Conservation (phyloP, 2,113 vertebrate genomes). For the Panthera tigris region DNA sequence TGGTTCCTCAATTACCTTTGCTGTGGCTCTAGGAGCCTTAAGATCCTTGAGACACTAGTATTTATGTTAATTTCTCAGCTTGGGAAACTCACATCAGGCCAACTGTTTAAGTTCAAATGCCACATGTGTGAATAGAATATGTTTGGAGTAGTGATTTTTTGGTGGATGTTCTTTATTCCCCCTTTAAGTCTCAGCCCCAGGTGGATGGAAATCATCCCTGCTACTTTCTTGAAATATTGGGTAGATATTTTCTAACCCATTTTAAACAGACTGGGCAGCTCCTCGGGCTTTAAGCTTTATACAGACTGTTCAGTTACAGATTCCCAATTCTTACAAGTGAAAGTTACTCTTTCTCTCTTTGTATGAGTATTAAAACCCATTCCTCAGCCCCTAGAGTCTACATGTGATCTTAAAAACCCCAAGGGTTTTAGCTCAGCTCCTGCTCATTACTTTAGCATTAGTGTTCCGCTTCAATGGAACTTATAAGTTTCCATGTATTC, state of each 20-base stretch:
- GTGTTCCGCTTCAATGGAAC: not conserved
- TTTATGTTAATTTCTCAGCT: not conserved
- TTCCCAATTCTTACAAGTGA: not conserved
- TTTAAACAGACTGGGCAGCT: not conserved
- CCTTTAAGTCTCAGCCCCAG: not conserved
- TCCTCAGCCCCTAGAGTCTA: not conserved
- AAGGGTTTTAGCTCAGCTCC: too few species aligned
- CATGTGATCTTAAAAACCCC: not conserved
- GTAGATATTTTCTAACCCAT: not conserved
- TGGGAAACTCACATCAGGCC: not conserved
- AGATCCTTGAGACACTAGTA: not conserved
- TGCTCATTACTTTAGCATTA: not conserved
- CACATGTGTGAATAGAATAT: not conserved
- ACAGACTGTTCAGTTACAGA: too few species aligned
- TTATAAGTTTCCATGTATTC: not conserved
- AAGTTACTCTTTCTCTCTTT: not conserved
- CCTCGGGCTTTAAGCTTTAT: not conserved
- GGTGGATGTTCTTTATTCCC: not conserved
- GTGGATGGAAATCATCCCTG: not conserved
- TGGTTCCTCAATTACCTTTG: not conserved
- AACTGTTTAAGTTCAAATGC: not conserved
- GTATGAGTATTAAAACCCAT: not conserved
- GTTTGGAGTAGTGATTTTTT: not conserved
- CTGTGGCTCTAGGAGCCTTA: not conserved
- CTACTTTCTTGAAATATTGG: not conserved